Percentiles rank a stretch among this genome's conserved stretches.
Conservation (phyloP, 2,888 invertebrate genomes). For the Syrista parreyssii region DNA sequence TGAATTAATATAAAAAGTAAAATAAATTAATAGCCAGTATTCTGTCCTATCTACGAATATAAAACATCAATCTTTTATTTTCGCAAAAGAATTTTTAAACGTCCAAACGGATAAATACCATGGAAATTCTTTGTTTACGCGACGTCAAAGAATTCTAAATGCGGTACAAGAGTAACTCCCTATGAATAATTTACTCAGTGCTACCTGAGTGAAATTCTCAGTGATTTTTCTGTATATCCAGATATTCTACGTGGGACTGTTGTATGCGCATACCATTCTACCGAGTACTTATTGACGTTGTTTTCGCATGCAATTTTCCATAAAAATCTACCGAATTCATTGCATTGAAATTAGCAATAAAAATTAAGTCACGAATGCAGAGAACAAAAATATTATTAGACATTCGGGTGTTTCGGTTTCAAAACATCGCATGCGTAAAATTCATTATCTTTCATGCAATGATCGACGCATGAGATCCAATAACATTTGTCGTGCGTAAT, state of each 20-base stretch:
- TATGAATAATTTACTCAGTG: conserved; percentile 8
- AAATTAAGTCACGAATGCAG: background rate
- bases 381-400: background rate
- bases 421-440: background rate
- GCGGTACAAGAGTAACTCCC: background rate
- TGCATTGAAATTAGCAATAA: background rate
- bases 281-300: background rate
- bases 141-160: conserved; percentile 5
- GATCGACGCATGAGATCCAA: background rate
- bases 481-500: too few species aligned
- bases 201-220: background rate
- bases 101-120: background rate
- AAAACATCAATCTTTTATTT: background rate
- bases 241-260: background rate
- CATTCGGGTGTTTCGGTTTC: background rate
- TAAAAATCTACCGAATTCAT: too few species aligned
- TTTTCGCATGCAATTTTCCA: background rate
- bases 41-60: background rate
- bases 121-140: background rate
- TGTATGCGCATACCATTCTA: background rate
- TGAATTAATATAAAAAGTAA: background rate
- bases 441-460: background rate
- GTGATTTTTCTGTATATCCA: background rate
- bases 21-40: background rate
- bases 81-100: background rate